Conservation (phyloP, 2,888 invertebrate genomes). For the Drosophila borealis region DNA sequence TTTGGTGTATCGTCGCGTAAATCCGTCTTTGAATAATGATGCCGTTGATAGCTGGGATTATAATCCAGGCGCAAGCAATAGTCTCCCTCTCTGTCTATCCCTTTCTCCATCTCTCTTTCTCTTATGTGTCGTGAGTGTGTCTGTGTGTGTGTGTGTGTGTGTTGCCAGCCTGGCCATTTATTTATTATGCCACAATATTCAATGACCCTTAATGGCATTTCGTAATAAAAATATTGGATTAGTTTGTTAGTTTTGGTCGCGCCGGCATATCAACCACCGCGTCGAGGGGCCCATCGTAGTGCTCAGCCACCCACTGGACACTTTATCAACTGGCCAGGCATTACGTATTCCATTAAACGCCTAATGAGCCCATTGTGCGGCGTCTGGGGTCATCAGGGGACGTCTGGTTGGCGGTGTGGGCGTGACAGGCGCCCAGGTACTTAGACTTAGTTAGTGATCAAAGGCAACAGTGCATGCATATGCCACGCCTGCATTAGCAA, state of each 20-base stretch:
- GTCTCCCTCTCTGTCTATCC: slow-evolving; percentile 17
- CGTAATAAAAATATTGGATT: slow-evolving; percentile 82
- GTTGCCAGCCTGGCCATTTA: slow-evolving; percentile 58
- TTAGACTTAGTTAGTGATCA: slow-evolving; percentile 53
- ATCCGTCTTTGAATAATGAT: slow-evolving; percentile 81
- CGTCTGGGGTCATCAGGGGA: slow-evolving; percentile 53
- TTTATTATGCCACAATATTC: slow-evolving; percentile 81
- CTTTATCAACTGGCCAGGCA: slow-evolving; percentile 69
- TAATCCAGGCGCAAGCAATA: slow-evolving; percentile 37
- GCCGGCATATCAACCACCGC: slow-evolving; percentile 40
- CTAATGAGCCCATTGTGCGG: slow-evolving; percentile 75
- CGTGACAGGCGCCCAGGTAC: slow-evolving; percentile 49
- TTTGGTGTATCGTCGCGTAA: slow-evolving; percentile 64
- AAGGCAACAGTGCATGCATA: slow-evolving; percentile 24
- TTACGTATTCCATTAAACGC: slow-evolving; percentile 78
- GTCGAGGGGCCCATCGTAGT: slow-evolving; percentile 12
- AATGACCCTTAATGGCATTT: slow-evolving; percentile 81
- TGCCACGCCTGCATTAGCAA: slow-evolving; percentile 19
- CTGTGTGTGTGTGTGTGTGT: slow-evolving; percentile 21
- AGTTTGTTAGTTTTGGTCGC: slow-evolving; percentile 73
- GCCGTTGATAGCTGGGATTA: slow-evolving; percentile 78
- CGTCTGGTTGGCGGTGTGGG: slow-evolving; percentile 19
- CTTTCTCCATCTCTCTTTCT: slow-evolving; percentile 2
- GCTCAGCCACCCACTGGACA: slow-evolving; percentile 44
- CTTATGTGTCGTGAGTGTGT: slow-evolving; percentile 1